Base-by-base conservation (phyloP, 2,797 vertebrate species). In the Menidia menidia region DNA sequence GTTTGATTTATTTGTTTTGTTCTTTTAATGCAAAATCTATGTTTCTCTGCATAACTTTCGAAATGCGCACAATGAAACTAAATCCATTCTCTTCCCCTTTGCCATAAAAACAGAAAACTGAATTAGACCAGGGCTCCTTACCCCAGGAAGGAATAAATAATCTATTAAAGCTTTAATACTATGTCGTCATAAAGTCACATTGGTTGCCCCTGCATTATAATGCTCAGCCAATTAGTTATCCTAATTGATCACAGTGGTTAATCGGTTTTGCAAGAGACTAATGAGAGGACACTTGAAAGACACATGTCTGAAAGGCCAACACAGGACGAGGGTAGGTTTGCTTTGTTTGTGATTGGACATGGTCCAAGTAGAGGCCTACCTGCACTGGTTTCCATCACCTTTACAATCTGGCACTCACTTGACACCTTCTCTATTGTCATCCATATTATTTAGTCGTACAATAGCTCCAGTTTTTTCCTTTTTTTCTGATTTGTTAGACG, bases 271-370 rank as follows among this genome's bases (percentile, higher is more conserved):
- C 85, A 87, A 92, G 86, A 87, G 85, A 91, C 88, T 91, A 91
- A 93, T 89, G 89, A 92, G 90, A 68, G 50, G 71, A 82, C 18
- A 72, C 83, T 89, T 86, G 88, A 89, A 68, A 47, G 71, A 82
- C 18, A 72, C 83, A 88, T 86, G 88, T 91, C 91, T 92, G 90
- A 84, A 82, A 87, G 83, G 84, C 84, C 89, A 84, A 77, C 80
- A 15, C 53, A 68, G 55, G 43, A 52, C 48, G 48, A 69, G 48
- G 59, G 55, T 67, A 52, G 42, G 73, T 75, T 32, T 73, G 35
- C 60, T 67, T 68, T 78, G 79, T 76, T 63, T 64, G 41, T 62
- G 56, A 59, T 60, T 90, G 86, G 89, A 86, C 0, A n/a, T 50
- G 47, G 57, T 86, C 78, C 90, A 90, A 87, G 71, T 51, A 44